Evolutionary conservation across 1,140 invertebrate genomes (phyloP), one percentile per base, ranked within the genome.

Genomic region (Drosophila burlai): DNA sequence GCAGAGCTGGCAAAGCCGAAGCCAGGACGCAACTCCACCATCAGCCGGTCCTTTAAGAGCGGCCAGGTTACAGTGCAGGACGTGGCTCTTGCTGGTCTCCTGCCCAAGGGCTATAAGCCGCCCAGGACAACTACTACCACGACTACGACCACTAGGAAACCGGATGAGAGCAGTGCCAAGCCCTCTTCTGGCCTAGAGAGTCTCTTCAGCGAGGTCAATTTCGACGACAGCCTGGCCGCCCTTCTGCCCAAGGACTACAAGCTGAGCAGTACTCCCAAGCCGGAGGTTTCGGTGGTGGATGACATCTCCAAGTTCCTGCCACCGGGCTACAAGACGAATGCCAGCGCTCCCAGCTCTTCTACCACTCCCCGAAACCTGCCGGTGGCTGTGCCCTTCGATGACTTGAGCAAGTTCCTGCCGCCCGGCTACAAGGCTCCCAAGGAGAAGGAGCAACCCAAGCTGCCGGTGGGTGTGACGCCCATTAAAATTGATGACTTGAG

Each of bases 231-330:
- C 21, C 43, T 92, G 16, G 83, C 91, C 2, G 79, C 95, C 10
- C 94, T 96, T 16, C 91, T 97, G 43, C 96, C 96, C 21, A 95
- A 95, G 74, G 96, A 95, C 78, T 96, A 95, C 82, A 95, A 94
- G 59, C 93, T 36, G 84, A 75, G 61, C 55, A 83, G 78, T 6
- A 86, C 79, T 3, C 50, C 73, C 46, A 92, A 91, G 72, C 92
- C 77, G 18, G 82, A 78, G 13, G 76, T 81, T 8, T 71, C 58
- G 3, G 34, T 68, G 1, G 73, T 90, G 13, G 90, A 91, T 18
- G 95, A 96, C 71, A 91, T 96, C 15, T 94, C 94, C 26, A 94
- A 95, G 72, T 94, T 96, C 43, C 92, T 96, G 64, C 96, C 96
- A 21, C 93, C 95, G 62, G 95, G 95, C 11, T 95, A 94, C 58